phyloP scores from a whole-genome alignment of 2,888 invertebrate species.

The Crepidodera aurea region DNA sequence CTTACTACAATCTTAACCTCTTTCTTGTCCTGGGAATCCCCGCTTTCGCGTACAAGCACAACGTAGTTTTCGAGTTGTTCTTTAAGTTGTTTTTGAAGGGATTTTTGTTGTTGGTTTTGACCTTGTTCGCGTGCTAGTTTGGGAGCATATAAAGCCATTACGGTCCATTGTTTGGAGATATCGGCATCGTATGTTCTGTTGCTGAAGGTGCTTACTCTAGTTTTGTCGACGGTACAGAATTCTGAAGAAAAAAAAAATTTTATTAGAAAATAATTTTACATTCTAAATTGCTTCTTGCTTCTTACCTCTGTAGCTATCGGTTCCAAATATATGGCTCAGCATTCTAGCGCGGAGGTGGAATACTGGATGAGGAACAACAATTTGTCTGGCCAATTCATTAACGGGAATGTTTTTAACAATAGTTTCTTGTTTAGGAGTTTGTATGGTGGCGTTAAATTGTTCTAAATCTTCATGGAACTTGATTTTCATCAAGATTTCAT shows the following conservation, averaged over 20 bases:
- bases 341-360: slow-evolving; percentile 59
- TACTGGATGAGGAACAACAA: slow-evolving; percentile 63
- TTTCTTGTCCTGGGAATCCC: slow-evolving; percentile 56
- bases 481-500: slow-evolving; percentile 62
- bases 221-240: slow-evolving; percentile 69
- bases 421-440: slow-evolving; percentile 59
- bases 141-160: slow-evolving; percentile 65
- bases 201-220: slow-evolving; percentile 71
- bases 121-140: slow-evolving; percentile 49
- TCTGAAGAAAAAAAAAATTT: slow-evolving; percentile 60
- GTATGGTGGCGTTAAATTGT: slow-evolving; percentile 62
- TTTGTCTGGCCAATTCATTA: slow-evolving; percentile 55
- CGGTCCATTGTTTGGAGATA: slow-evolving; percentile 67
- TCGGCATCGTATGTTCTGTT: slow-evolving; percentile 67
- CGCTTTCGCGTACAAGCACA: slow-evolving; percentile 59
- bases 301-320: slow-evolving; percentile 67
- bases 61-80: slow-evolving; percentile 56
- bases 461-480: slow-evolving; percentile 63
- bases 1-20: slow-evolving; percentile 63
- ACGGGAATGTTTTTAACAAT: slow-evolving; percentile 62
- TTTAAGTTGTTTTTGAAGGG: slow-evolving; percentile 52
- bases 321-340: slow-evolving; percentile 44
- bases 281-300: not conserved
- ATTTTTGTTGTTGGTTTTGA: slow-evolving; percentile 47
- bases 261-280: not conserved